phyloP scores from a whole-genome alignment of 2,888 invertebrate genomes.

The Aporophyla nigra region DNA sequence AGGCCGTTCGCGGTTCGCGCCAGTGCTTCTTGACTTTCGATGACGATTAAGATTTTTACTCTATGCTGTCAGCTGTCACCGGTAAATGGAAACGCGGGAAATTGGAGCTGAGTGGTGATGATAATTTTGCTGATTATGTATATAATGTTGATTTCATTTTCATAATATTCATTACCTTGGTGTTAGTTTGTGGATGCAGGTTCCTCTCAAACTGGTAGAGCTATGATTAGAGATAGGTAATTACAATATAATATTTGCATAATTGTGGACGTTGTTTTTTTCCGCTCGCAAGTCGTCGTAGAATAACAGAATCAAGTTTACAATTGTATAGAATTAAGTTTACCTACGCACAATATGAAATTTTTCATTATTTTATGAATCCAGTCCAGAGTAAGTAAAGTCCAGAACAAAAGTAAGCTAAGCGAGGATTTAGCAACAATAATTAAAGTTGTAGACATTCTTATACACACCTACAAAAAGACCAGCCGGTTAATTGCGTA shows the following conservation, averaged over 20 bases:
- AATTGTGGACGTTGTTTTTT: background rate
- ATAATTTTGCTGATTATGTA: background rate
- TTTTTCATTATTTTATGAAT: no score
- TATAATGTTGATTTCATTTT: slow-evolving; percentile 21
- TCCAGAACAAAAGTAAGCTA: no score
- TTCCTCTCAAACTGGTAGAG: background rate
- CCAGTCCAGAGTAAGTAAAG: no score
- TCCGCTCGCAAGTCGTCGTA: background rate
- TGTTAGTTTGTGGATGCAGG: background rate
- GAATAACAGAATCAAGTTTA: no score
- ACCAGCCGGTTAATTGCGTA: no score
- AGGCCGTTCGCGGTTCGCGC: slow-evolving; percentile 44
- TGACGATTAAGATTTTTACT: slow-evolving; percentile 61
- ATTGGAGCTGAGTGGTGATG: slow-evolving; percentile 17
- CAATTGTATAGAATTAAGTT: no score
- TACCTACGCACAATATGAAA: no score
- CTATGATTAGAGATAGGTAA: background rate
- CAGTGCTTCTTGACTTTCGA: slow-evolving; percentile 64
- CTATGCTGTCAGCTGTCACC: slow-evolving; percentile 41
- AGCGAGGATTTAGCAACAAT: no score
- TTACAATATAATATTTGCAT: background rate
- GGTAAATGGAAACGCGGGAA: slow-evolving; percentile 47
- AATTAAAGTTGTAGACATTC: no score
- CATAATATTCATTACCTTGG: background rate
- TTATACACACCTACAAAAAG: no score